phyloP scores from a whole-genome alignment of 2,888 invertebrate species.

The Aricia artaxerxes region DNA sequence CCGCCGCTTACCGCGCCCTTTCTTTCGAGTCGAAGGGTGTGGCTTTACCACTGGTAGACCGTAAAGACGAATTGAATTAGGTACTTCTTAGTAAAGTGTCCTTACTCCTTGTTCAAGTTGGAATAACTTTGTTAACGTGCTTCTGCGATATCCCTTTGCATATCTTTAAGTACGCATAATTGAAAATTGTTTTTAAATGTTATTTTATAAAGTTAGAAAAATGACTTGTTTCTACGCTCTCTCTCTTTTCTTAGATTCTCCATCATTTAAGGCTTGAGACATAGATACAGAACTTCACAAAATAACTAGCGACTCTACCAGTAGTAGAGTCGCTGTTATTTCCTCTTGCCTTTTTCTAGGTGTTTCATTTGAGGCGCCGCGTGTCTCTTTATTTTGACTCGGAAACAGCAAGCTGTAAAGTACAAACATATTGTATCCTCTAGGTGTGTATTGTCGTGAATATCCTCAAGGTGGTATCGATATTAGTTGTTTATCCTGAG shows the following conservation, averaged over 20 bases:
- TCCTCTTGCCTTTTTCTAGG: no score
- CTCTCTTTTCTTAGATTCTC: neutral
- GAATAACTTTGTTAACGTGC: neutral
- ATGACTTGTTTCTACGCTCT: no score
- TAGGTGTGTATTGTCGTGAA: conserved; percentile 8
- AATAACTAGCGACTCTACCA: no score
- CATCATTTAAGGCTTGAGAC: neutral
- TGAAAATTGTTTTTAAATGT: neutral
- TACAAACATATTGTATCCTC: neutral
- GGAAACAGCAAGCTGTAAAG: neutral
- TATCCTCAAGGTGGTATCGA: conserved; percentile 30
- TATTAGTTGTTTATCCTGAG: conserved; percentile 25
- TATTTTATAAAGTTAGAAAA: no score
- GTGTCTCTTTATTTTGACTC: neutral
- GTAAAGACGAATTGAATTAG: conserved; percentile 18
- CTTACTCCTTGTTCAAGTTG: neutral
- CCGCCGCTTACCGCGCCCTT: conserved; percentile 39
- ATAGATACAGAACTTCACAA: no score
- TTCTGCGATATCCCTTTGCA: neutral
- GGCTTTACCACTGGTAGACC: neutral
- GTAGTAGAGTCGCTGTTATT: no score
- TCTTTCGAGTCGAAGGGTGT: conserved; percentile 37
- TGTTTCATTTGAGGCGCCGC: neutral
- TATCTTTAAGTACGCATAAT: neutral
- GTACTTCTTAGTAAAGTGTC: neutral